Evolutionary conservation across 2,888 invertebrate species (phyloP), one percentile per base, ranked within the genome.

Genomic region (Apoda limacodes): DNA sequence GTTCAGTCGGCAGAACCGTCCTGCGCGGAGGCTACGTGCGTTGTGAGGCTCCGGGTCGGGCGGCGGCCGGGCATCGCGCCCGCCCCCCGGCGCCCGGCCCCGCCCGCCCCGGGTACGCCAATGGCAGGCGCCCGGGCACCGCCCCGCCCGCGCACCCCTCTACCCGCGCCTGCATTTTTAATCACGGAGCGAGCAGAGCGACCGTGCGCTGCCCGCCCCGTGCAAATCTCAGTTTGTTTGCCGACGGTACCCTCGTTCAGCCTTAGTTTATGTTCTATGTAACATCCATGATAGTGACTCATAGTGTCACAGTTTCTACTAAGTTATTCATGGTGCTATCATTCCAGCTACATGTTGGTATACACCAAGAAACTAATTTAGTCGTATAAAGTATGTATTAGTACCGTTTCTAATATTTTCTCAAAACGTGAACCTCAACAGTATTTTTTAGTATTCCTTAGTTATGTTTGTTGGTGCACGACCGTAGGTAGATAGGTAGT

Each of bases 161-260:
- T 65, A 49, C 69, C 69, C 71, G 67, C 69, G 57, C 68, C 72
- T 75, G 76, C 75, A 76, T 76, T 74, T 75, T 75, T 74, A 76
- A 76, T 78, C 72, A 74, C 64, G 63, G 55, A 67, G 66, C 71
- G 67, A 61, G 60, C 60, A 66, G 66, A 60, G 57, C 60, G 66
- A 66, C 55, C 74, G 75, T 59, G 55, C 61, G 61, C 60, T 65
- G 56, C 61, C 57, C 49, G 54, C 52, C 56, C 54, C 67, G 74
- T 78, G 75, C 69, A 68, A 75, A 75, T 75, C 71, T 68, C 64
- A 69, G 64, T 64, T 61, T 75, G 74, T 72, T 74, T 76, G 72
- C 74, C 75, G 71, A 68, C 75, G 75, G 74, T 63, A 62, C 61
- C 60, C 55, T 59, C 61, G 55, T 63, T 66, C 52, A 48, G 58